These are phyloP conservation scores for Thaleichthys pacificus DNA, from an alignment of 2,797 vertebrate species.

Conservation along the genomic window DNA sequence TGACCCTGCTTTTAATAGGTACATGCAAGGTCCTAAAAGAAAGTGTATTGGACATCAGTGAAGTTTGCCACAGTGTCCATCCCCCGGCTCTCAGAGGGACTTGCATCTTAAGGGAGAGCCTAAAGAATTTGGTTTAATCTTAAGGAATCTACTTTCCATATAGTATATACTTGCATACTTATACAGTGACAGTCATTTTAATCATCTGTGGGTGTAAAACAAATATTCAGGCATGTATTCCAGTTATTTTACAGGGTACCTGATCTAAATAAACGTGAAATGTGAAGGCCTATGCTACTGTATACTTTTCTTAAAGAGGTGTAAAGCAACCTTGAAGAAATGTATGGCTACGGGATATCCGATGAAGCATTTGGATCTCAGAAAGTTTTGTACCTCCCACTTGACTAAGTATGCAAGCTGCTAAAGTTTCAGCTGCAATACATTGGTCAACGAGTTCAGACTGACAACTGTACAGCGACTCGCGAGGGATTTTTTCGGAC, in stretches of 20 bases:
- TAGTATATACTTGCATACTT: too few species aligned
- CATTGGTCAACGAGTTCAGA: conserved; percentile 33
- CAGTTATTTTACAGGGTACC: neutral
- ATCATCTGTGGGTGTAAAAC: neutral
- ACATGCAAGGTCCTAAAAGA: conserved; percentile 50
- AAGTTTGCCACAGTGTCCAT: conserved; percentile 35
- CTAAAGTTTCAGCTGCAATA: conserved; percentile 26
- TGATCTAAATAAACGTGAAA: neutral
- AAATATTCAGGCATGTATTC: neutral
- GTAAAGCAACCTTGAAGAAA: neutral
- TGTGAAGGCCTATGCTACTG: neutral
- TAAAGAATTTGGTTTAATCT: neutral
- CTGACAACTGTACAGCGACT: conserved; percentile 14
- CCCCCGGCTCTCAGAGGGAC: neutral
- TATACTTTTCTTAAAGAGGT: neutral
- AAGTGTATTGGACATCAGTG: conserved; percentile 27
- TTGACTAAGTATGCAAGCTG: neutral
- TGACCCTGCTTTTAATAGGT: conserved; percentile 40
- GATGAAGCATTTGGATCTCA: conserved; percentile 4
- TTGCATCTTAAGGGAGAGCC: neutral
- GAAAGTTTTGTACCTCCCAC: conserved; percentile 65
- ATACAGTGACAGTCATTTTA: neutral
- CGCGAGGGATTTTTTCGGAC: conserved; percentile 39
- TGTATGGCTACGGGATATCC: neutral
- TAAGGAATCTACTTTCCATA: neutral